These are phyloP conservation scores for Pediacus dermestoides DNA, from an alignment of 2,888 invertebrate species.

Conservation along the genomic window DNA sequence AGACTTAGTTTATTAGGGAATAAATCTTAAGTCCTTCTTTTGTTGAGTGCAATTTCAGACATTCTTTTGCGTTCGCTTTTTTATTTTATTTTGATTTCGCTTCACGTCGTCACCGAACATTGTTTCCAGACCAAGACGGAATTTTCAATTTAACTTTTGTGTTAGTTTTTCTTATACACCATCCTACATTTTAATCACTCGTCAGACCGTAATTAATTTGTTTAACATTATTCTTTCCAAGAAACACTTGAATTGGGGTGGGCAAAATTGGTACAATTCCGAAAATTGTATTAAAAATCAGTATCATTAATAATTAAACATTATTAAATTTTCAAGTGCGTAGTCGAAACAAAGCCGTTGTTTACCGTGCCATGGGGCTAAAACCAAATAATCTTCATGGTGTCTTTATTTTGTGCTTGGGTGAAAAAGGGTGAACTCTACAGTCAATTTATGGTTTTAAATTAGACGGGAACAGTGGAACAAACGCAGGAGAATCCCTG, in stretches of 20 bases:
- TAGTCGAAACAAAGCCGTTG: too few species aligned
- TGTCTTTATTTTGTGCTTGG: too few species aligned
- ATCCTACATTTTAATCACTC: slow-evolving; percentile 6
- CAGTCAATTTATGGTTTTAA: slow-evolving; percentile 1
- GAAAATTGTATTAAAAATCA: too few species aligned
- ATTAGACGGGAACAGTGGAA: background rate
- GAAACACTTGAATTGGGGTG: too few species aligned
- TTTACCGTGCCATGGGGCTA: too few species aligned
- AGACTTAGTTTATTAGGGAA: slow-evolving; percentile 41
- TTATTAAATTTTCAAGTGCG: too few species aligned
- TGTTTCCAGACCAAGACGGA: background rate
- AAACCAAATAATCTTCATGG: too few species aligned
- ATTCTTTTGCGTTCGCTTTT: slow-evolving; percentile 15
- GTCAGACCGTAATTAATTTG: slow-evolving; percentile 4
- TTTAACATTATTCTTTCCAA: slow-evolving; percentile 3
- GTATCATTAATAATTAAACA: too few species aligned
- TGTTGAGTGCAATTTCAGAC: slow-evolving; percentile 9
- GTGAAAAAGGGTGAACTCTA: too few species aligned
- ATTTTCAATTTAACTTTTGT: slow-evolving; percentile 1
- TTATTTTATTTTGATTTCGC: slow-evolving; percentile 6
- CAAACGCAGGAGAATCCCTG: too few species aligned
- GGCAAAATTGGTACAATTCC: too few species aligned
- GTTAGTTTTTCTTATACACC: background rate
- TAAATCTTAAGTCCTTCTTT: slow-evolving; percentile 37
- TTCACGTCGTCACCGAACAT: slow-evolving; percentile 1